phyloP scores from a whole-genome alignment of 2,797 vertebrate genomes.

The Spea hammondii region DNA sequence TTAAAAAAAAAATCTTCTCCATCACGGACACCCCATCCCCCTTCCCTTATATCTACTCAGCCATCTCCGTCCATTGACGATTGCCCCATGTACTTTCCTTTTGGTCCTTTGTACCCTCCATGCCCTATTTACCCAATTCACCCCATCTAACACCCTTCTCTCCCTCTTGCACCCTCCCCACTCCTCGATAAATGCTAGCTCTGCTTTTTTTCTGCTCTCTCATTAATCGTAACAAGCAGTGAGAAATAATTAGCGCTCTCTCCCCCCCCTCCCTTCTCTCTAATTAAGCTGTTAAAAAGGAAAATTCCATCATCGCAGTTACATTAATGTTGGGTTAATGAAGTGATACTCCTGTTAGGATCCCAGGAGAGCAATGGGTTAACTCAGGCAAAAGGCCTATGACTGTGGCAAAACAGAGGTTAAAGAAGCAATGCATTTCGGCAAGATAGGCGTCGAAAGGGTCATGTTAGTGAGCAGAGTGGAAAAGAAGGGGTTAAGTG shows the following conservation, averaged over 20 bases:
- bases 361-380: not conserved
- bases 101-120: not conserved
- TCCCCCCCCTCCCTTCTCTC: not conserved
- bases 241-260: not conserved
- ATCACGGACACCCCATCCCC: not conserved
- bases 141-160: not conserved
- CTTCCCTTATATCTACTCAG: not conserved
- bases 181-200: not conserved
- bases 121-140: not conserved
- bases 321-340: not conserved
- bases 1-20: not conserved
- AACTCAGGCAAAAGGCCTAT: not conserved
- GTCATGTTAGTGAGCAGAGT: too few species aligned
- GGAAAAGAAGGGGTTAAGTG: not conserved
- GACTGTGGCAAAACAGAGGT: too few species aligned
- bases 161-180: not conserved
- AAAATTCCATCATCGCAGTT: not conserved
- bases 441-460: not conserved
- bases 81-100: not conserved
- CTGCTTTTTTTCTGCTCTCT: not conserved
- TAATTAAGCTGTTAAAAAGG: constrained; percentile 8
- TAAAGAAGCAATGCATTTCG: too few species aligned
- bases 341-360: not conserved
- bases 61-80: not conserved
- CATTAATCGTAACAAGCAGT: constrained; percentile 1